Evolutionary conservation across 2,113 vertebrate genomes (phyloP).

Genomic region (Acinonyx jubatus): DNA sequence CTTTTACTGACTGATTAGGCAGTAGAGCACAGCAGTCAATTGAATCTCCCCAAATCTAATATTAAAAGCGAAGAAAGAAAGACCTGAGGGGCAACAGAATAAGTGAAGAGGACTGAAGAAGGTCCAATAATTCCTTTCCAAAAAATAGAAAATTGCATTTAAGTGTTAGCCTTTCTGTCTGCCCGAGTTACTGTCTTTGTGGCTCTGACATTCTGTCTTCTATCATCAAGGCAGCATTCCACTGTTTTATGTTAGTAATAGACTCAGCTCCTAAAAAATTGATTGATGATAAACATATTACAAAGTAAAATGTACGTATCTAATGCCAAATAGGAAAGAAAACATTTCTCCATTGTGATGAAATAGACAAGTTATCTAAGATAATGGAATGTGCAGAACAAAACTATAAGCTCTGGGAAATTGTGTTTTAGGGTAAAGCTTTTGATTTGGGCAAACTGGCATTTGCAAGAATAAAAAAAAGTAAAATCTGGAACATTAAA

Average conservation of each 20-base stretch:
- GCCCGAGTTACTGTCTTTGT: conserved; percentile 2
- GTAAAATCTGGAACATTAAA: background rate
- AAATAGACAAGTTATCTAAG: conserved; percentile 28
- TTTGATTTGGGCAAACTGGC: background rate
- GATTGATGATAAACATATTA: conserved; percentile 54
- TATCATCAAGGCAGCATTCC: background rate
- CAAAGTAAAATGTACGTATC: conserved; percentile 36
- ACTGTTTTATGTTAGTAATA: conserved; percentile 56
- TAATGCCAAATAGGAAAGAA: conserved; percentile 57
- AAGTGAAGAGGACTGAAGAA: conserved; percentile 72
- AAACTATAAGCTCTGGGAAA: background rate
- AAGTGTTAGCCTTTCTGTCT: conserved; percentile 73
- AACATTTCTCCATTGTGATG: conserved; percentile 39
- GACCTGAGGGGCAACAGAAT: conserved; percentile 75
- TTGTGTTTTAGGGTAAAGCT: background rate
- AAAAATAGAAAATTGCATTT: conserved; percentile 70
- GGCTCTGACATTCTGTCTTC: conserved; percentile 52
- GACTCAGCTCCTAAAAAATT: conserved; percentile 2
- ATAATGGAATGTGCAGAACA: conserved; percentile 30
- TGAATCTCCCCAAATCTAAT: conserved; percentile 81
- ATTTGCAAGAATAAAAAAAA: conserved; percentile 11
- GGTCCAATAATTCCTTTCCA: conserved; percentile 58
- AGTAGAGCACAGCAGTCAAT: conserved; percentile 75
- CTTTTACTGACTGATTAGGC: conserved; percentile 78
- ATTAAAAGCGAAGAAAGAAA: conserved; percentile 79